Conservation (phyloP, 2,888 invertebrate genomes). For the Athripsodes cinereus region DNA sequence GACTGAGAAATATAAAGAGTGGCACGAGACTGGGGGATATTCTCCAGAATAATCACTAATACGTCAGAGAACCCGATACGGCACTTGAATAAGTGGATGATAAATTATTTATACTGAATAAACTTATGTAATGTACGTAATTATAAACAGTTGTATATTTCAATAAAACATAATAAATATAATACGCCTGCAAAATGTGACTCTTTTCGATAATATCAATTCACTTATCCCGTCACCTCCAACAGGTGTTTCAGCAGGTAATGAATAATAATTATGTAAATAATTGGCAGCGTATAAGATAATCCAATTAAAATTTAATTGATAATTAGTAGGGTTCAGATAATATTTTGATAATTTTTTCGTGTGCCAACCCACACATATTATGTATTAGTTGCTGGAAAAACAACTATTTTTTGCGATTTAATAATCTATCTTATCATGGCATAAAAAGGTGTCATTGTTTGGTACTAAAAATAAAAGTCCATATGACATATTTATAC, state of each 20-base stretch:
- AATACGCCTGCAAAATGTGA: not conserved
- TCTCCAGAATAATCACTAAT: not conserved
- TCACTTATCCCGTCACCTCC: not conserved
- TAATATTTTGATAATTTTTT: not conserved
- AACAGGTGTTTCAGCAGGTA: not conserved
- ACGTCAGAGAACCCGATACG: too few relatives aligned
- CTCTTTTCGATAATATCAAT: not conserved
- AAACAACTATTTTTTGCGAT: too few relatives aligned
- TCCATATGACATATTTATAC: too few relatives aligned
- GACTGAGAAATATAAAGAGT: too few relatives aligned
- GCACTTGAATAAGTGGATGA: too few relatives aligned
- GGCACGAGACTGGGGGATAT: not conserved
- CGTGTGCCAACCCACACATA: not conserved
- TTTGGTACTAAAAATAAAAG: too few relatives aligned
- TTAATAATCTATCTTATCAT: too few relatives aligned
- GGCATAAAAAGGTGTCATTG: too few relatives aligned
- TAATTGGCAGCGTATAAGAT: not conserved
- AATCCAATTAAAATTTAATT: constrained; percentile 1
- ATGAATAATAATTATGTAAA: not conserved
- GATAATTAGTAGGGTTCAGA: not conserved
- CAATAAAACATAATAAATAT: not conserved
- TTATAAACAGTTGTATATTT: not conserved
- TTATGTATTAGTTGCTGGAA: too few relatives aligned
- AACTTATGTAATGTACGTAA: too few relatives aligned
- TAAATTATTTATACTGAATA: too few relatives aligned